Conservation (phyloP, 2,797 vertebrate genomes). For the Balearica regulorum region DNA sequence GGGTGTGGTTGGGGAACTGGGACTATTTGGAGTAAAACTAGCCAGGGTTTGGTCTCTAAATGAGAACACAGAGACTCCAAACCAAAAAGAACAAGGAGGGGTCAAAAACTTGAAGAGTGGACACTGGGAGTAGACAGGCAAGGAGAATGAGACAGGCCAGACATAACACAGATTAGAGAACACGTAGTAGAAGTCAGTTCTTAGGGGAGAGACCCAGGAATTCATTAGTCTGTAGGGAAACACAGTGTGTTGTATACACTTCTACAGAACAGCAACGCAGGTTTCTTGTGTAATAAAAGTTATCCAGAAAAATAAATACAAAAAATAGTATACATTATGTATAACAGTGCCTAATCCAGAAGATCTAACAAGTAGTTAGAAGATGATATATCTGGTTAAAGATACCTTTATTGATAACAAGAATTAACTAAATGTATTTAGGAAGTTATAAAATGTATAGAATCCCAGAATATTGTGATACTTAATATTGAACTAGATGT, state of each 20-base stretch:
- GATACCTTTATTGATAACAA: background rate
- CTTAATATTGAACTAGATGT: background rate
- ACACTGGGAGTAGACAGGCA: background rate
- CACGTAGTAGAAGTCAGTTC: background rate
- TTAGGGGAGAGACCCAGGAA: background rate
- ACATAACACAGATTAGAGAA: background rate
- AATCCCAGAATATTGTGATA: background rate
- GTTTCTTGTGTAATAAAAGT: background rate
- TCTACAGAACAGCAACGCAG: background rate
- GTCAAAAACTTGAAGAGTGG: background rate
- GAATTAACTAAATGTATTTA: background rate
- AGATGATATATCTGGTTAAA: background rate
- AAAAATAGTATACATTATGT: background rate
- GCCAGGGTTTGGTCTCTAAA: background rate
- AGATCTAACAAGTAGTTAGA: background rate
- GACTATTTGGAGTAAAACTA: background rate
- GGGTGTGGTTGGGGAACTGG: background rate
- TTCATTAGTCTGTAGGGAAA: background rate
- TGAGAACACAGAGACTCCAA: background rate
- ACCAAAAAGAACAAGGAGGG: background rate
- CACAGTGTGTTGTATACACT: background rate
- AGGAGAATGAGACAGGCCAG: background rate
- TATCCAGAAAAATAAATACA: background rate
- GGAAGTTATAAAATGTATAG: background rate
- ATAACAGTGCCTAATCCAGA: background rate